These are phyloP conservation scores for Passer domesticus DNA, from an alignment of 2,113 vertebrate species.

Conservation along the genomic window DNA sequence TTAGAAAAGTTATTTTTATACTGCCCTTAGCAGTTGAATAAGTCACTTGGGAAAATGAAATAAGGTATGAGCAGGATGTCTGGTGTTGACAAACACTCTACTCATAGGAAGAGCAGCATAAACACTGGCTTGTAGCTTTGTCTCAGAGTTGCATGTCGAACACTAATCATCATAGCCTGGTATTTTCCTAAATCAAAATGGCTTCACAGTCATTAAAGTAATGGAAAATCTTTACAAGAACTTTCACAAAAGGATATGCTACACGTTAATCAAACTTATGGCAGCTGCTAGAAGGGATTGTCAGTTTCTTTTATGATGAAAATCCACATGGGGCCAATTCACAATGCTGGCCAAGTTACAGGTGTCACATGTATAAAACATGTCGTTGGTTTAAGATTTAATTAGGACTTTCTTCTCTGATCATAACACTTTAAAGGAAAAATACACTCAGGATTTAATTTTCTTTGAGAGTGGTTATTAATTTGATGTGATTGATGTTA, in stretches of 20 bases:
- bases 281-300: constrained; percentile 33
- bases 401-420: constrained; percentile 63
- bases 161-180: not conserved
- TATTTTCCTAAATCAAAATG: constrained; percentile 34
- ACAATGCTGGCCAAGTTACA: constrained; percentile 43
- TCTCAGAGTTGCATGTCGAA: accelerated
- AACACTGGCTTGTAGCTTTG: not conserved
- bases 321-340: constrained; percentile 40
- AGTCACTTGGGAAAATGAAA: not conserved
- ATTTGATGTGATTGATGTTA: constrained; percentile 75
- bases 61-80: not conserved
- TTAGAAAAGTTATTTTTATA: not conserved
- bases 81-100: not conserved
- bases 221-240: constrained; percentile 39
- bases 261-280: constrained; percentile 44
- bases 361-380: constrained; percentile 32
- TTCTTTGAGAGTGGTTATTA: constrained; percentile 73
- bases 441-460: constrained; percentile 68
- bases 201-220: constrained; percentile 12
- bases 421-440: constrained; percentile 61
- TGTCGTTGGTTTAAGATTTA: constrained; percentile 65
- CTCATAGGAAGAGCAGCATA: not conserved
- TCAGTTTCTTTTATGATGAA: constrained; percentile 34
- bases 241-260: constrained; percentile 11
- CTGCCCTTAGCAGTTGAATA: not conserved